Conservation (phyloP, 2,113 vertebrate species). For the Calidris pugnax region DNA sequence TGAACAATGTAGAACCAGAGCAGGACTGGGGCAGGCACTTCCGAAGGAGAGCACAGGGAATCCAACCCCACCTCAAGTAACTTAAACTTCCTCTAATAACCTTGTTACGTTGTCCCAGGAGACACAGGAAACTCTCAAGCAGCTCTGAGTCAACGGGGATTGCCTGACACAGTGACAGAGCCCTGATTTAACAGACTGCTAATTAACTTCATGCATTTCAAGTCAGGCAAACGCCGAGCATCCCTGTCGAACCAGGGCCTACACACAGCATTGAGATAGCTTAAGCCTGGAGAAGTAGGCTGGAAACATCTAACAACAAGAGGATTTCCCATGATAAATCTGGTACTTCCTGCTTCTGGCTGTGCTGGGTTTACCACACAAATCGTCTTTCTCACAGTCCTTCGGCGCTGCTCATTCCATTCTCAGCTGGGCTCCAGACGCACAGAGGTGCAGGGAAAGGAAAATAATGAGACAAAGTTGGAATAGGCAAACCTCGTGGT, state of each 20-base stretch:
- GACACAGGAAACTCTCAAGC: not conserved
- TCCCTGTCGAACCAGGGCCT: not conserved
- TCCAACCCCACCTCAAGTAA: not conserved
- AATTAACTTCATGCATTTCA: conserved; percentile 42
- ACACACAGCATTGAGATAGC: not conserved
- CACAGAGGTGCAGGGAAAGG: conserved; percentile 52
- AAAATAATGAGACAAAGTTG: conserved; percentile 54
- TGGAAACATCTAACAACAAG: conserved; percentile 64
- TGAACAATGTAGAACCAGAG: fast-evolving
- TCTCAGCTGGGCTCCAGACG: conserved; percentile 70
- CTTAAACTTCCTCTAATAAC: not conserved
- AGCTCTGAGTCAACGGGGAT: not conserved
- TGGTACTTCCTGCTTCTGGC: conserved; percentile 68
- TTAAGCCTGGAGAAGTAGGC: conserved; percentile 41
- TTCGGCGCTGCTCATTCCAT: conserved; percentile 47
- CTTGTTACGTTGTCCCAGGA: not conserved
- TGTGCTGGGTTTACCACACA: conserved; percentile 68
- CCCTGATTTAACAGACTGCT: conserved; percentile 23
- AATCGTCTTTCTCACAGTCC: conserved; percentile 62
- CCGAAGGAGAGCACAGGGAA: not conserved
- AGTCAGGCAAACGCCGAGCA: conserved; percentile 14
- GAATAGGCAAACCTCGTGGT: conserved; percentile 43
- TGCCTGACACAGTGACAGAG: conserved; percentile 15
- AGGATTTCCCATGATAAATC: conserved; percentile 71
- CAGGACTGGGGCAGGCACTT: not conserved